Base-by-base conservation (phyloP, 1,140 invertebrate genomes). In the Polypedilum pembai region DNA sequence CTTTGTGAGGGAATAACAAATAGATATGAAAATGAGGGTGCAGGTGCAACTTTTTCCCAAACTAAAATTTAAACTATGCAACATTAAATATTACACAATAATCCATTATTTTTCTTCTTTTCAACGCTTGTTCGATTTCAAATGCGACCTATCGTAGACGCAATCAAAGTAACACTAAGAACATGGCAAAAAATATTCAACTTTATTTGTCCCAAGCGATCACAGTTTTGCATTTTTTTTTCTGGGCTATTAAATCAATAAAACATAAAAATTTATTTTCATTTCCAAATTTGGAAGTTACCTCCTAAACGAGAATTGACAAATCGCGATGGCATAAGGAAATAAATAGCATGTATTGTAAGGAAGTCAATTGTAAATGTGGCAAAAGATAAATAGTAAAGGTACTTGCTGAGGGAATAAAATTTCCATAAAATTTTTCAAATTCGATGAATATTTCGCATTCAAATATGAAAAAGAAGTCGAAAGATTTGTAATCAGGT, bases 71-170 rank as follows among this genome's bases (percentile, higher is more conserved):
- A 33, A 33, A 33, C 24, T 56, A 56, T 56, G 45, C 12, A 0
- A n/a, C 45, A n/a, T 56, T 56, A 56, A 56, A n/a, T 56, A 56
- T 56, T 56, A 56, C 45, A 56, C 45, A 56, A 56, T 56, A 56
- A 56, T 56, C 45, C 45, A 56, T 56, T 12, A n/a, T 45, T 45
- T 15, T 56, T 15, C 45, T 56, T 56, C 45, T n/a, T 56, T 45
- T 15, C 45, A 56, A 56, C 45, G 4, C 4, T 33, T 33, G 24
- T 56, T 56, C 45, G 3, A n/a, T 56, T 56, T 56, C 45, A 56
- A 12, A 33, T 33, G 24, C 24, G 24, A 56, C 12, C 45, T 56
- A 56, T 56, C 45, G 12, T 56, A 56, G 45, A n/a, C 45, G n/a
- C 45, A 56, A 56, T 56, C 45, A 56, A 56, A 56, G 45, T 56